A percentile compares a stretch with the other conserved stretches of the same genome.
Evolutionary conservation across 2,113 vertebrate species (phyloP).

Genomic region (Ammodytes marinus): DNA sequence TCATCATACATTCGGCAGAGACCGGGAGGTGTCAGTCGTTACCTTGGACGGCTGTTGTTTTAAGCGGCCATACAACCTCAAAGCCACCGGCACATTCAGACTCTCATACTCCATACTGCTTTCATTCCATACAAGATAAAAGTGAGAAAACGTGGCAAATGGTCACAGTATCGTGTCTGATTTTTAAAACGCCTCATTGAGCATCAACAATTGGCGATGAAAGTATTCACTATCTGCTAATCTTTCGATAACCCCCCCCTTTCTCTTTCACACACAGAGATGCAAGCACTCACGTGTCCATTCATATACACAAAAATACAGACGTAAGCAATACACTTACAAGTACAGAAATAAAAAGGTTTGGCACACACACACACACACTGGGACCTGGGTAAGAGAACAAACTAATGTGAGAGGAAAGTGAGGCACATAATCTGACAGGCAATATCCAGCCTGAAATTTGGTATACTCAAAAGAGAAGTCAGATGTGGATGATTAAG

Average conservation of each 20-base stretch:
- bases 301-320: constrained; percentile 61
- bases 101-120: constrained; percentile 21
- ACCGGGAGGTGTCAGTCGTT: constrained; percentile 54
- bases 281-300: constrained; percentile 54
- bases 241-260: constrained; percentile 15
- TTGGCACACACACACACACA: constrained; percentile 46
- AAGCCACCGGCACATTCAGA: constrained; percentile 36
- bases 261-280: constrained; percentile 36
- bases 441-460: constrained; percentile 73
- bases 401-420: constrained; percentile 71
- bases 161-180: constrained; percentile 63
- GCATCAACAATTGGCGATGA: constrained; percentile 28
- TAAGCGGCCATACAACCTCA: constrained; percentile 39
- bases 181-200: constrained; percentile 39
- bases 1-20: constrained; percentile 74
- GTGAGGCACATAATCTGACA: constrained; percentile 80
- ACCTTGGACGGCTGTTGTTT: constrained; percentile 48
- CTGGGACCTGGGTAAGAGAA: constrained; percentile 55
- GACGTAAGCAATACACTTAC: constrained; percentile 60
- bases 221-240: constrained; percentile 40
- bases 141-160: constrained; percentile 60
- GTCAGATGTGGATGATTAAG: constrained; percentile 61
- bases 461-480: constrained; percentile 77
- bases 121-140: constrained; percentile 33
- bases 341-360: constrained; percentile 3